Evolutionary conservation across 64 coral and sea anemone genomes (phyloP).

Genomic region (Stylophora pistillata): DNA sequence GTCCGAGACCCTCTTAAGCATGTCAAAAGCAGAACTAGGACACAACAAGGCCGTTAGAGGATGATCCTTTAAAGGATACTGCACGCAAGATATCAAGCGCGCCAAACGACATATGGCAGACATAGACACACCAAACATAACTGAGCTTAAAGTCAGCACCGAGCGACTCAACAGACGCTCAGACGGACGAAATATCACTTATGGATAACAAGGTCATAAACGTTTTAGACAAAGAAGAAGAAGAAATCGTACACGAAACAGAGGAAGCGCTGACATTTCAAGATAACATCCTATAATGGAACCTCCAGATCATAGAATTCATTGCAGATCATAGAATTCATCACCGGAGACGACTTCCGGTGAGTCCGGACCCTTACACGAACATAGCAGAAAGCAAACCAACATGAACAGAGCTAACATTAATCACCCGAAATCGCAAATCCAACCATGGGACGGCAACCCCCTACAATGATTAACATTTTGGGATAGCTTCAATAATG

Average conservation of each 20-base stretch:
- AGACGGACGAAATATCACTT: too few relatives aligned
- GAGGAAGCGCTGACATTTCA: slow-evolving; percentile 34
- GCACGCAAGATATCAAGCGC: too few relatives aligned
- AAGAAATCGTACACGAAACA: slow-evolving; percentile 1
- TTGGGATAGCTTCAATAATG: slow-evolving; percentile 57
- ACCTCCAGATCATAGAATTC: slow-evolving; percentile 15
- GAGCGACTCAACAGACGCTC: too few relatives aligned
- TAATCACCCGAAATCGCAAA: slow-evolving; percentile 35
- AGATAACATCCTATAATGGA: slow-evolving; percentile 6
- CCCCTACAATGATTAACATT: slow-evolving; percentile 48
- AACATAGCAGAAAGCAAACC: slow-evolving; percentile 5
- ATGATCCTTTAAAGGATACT: too few relatives aligned
- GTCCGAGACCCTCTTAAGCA: not conserved
- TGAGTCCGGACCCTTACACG: slow-evolving; percentile 15
- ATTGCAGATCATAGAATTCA: slow-evolving; percentile 16
- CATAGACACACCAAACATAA: too few relatives aligned
- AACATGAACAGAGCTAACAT: not conserved
- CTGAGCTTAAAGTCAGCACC: too few relatives aligned
- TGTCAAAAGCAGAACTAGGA: not conserved
- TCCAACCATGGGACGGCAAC: slow-evolving; percentile 54
- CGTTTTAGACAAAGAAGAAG: not conserved
- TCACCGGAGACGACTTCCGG: not conserved
- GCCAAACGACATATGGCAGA: too few relatives aligned
- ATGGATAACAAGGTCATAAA: slow-evolving; percentile 29
- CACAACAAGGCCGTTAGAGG: too few relatives aligned